A percentile compares a stretch with the other conserved stretches of the same genome.
Evolutionary conservation across 2,888 invertebrate genomes (phyloP).

Genomic region (Callyntrura guangdongensis): DNA sequence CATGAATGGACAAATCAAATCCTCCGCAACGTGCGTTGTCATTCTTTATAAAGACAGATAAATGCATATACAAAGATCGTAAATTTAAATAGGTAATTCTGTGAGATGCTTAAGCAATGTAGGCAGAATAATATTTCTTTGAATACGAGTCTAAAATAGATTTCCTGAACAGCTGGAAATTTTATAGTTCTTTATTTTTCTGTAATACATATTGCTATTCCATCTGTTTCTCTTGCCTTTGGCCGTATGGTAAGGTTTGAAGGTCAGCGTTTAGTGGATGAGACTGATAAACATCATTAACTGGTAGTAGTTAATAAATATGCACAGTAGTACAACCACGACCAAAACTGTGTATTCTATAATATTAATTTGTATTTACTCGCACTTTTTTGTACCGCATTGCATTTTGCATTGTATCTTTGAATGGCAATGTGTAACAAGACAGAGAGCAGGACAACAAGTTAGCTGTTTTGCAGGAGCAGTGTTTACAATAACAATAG

Average conservation of each 20-base stretch:
- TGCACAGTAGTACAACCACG: no score
- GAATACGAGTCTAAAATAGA: constrained; percentile 4
- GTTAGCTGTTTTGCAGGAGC: not conserved
- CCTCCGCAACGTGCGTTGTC: no score
- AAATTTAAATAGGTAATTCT: not conserved
- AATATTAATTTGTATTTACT: not conserved
- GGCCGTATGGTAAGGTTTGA: constrained; percentile 50
- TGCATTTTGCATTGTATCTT: not conserved
- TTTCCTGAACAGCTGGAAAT: constrained; percentile 40
- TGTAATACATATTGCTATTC: not conserved
- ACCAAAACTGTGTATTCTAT: not conserved
- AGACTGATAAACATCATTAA: constrained; percentile 58
- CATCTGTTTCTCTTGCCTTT: constrained; percentile 44
- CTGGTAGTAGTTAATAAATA: not conserved
- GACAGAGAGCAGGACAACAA: not conserved
- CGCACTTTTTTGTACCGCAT: not conserved
- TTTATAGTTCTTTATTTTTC: constrained; percentile 15
- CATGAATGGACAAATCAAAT: no score
- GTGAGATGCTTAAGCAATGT: not conserved
- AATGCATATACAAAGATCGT: no score
- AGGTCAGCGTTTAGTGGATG: constrained; percentile 70
- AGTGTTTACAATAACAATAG: no score
- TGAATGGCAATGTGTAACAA: not conserved
- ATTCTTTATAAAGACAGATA: no score
- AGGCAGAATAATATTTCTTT: not conserved